Evolutionary conservation across 2,797 vertebrate species (phyloP).

Genomic region (Pelobates cultripes): DNA sequence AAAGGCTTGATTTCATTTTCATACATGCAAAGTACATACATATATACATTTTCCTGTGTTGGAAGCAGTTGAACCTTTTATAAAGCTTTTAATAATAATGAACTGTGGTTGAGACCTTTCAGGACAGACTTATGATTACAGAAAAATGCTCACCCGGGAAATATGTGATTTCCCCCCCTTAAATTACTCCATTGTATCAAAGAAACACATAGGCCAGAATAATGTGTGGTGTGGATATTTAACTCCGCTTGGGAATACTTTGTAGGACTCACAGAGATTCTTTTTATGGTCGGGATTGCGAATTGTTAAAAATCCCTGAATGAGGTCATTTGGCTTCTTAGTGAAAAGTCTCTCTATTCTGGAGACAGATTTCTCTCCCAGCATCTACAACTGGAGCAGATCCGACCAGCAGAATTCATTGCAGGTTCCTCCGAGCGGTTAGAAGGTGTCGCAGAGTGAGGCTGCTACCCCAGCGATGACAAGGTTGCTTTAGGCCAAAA

Average conservation of each 20-base stretch:
- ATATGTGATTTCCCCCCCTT: background rate
- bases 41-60: too few relatives aligned
- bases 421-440: background rate
- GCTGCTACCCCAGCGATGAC: background rate
- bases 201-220: background rate
- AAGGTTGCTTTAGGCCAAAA: too few relatives aligned
- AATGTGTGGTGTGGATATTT: background rate
- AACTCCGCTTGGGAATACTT: conserved; percentile 1
- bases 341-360: background rate
- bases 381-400: background rate
- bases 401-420: background rate
- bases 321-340: conserved; percentile 29
- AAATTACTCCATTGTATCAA: background rate
- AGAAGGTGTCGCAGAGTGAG: background rate
- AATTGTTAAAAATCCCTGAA: conserved; percentile 8
- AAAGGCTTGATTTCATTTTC: too few relatives aligned
- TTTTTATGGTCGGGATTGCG: conserved; percentile 28
- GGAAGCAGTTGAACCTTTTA: background rate
- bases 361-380: background rate
- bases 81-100: conserved; percentile 35
- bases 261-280: background rate
- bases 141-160: conserved; percentile 16
- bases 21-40: too few relatives aligned
- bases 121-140: conserved; percentile 28
- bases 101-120: conserved; percentile 39